Evolutionary conservation across 2,888 invertebrate genomes (phyloP), one percentile per base, ranked within the genome.

Genomic region (Drosophila antonietae): DNA sequence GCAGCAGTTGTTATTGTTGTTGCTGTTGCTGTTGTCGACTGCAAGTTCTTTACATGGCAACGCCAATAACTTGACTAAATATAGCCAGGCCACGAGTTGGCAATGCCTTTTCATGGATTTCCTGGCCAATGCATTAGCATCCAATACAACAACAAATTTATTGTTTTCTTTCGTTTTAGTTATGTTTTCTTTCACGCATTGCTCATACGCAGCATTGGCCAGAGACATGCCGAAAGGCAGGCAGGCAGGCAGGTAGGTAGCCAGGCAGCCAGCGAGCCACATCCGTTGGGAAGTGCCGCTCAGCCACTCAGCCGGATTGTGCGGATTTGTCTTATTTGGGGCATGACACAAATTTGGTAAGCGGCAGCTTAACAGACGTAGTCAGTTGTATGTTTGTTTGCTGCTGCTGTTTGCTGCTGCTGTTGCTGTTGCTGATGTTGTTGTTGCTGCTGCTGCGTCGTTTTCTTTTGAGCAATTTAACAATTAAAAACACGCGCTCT

Each of bases 401-500:
- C 51, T 47, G 23, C 10, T 70, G 33, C n/a, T 56, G 10, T 1
- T 1, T 20, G 20, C 20, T 51, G 39, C 10, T 59, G 39, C 43
- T 61, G 31, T 18, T 33, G 39, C 7, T 33, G 37, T 4, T 52
- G 41, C 20, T 70, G 37, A 18, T 56, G 14, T 1, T 41, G 28
- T 14, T 61, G 18, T 0, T 59, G 67, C 4, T 60, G 59, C 44
- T 67, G 63, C 58, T 77, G 60, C 57, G 56, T 74, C 68, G 62
- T 79, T 85, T 85, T 81, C 84, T 84, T 84, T 87, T 64, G 23
- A 81, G 88, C 89, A 89, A 87, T 84, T 84, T 89, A 84, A 84
- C 84, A 89, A 84, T 84, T 84, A 84, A 84, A 84, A 89, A 89
- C 84, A 89, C 85, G 84, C 85, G 89, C 89, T 84, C 84, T 84